Conservation (phyloP, 2,888 invertebrate species). For the Timandra comae region DNA sequence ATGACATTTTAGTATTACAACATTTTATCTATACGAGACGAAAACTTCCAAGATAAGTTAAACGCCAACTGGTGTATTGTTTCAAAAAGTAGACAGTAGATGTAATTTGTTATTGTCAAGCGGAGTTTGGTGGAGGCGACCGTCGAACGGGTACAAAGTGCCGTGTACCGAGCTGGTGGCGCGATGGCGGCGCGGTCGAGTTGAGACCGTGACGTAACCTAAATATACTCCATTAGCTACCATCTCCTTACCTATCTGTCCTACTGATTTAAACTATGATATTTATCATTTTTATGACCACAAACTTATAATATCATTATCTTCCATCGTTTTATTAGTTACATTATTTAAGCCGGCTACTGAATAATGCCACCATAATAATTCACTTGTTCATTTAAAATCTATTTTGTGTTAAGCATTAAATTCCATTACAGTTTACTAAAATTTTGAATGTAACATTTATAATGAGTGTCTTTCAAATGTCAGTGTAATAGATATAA, state of each 20-base stretch:
- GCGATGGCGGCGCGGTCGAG: slow-evolving; percentile 25
- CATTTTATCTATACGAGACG: slow-evolving; percentile 71
- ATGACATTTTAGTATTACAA: slow-evolving; percentile 76
- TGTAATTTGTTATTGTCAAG: slow-evolving; percentile 73
- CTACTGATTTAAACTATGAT: slow-evolving; percentile 56
- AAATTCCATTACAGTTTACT: slow-evolving; percentile 37
- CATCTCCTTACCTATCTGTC: slow-evolving; percentile 44
- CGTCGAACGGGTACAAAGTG: slow-evolving; percentile 28
- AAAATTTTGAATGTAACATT: slow-evolving; percentile 47
- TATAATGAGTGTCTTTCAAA: slow-evolving; percentile 51
- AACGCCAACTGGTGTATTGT: slow-evolving; percentile 74
- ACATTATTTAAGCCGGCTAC: slow-evolving; percentile 52
- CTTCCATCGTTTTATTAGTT: slow-evolving; percentile 52
- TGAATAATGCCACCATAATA: slow-evolving; percentile 49
- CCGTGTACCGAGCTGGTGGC: slow-evolving; percentile 5
- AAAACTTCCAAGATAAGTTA: slow-evolving; percentile 72
- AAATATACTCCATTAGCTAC: slow-evolving; percentile 50
- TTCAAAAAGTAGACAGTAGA: slow-evolving; percentile 69
- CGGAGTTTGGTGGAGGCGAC: slow-evolving; percentile 31
- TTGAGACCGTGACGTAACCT: slow-evolving; percentile 45
- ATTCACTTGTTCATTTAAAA: slow-evolving; percentile 49
- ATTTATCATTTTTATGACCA: slow-evolving; percentile 54
- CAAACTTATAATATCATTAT: slow-evolving; percentile 47
- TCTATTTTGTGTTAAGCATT: slow-evolving; percentile 36
- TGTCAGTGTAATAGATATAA: slow-evolving; percentile 31